Conservation (phyloP, 1,140 invertebrate genomes). For the Zaprionus gabonicus region DNA sequence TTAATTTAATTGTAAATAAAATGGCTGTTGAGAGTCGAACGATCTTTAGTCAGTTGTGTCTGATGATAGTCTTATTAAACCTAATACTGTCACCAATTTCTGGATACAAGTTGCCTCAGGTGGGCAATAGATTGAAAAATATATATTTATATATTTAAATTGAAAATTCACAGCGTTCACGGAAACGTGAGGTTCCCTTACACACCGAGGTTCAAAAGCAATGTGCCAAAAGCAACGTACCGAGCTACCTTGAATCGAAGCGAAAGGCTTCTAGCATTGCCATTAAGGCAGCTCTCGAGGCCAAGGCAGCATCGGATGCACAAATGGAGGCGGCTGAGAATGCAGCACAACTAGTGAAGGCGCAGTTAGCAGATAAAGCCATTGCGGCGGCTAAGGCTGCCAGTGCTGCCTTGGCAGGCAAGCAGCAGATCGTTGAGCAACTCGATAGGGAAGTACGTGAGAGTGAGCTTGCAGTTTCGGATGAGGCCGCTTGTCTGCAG, state of each 20-base stretch:
- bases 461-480: conserved; percentile 87
- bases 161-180: background rate
- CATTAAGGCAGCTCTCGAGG: conserved; percentile 88
- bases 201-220: background rate
- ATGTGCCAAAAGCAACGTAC: background rate
- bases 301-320: conserved; percentile 88
- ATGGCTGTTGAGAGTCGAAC: conserved; percentile 13
- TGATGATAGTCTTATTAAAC: background rate
- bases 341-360: conserved; percentile 88
- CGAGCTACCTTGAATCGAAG: background rate
- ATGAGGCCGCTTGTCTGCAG: conserved; percentile 86
- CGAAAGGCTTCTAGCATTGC: conserved; percentile 86
- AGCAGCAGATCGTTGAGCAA: conserved; percentile 87
- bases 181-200: background rate
- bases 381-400: conserved; percentile 88
- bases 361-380: conserved; percentile 88
- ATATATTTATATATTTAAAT: background rate
- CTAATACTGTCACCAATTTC: no score
- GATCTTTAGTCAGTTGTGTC: background rate
- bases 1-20: background rate
- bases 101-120: conserved; percentile 37
- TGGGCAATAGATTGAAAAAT: background rate
- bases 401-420: conserved; percentile 87
- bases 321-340: conserved; percentile 87
- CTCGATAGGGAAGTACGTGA: conserved; percentile 87